A percentile compares a stretch with the other conserved stretches of the same genome.
Evolutionary conservation across 2,888 invertebrate genomes (phyloP).

Genomic region (Phalangium opilio): DNA sequence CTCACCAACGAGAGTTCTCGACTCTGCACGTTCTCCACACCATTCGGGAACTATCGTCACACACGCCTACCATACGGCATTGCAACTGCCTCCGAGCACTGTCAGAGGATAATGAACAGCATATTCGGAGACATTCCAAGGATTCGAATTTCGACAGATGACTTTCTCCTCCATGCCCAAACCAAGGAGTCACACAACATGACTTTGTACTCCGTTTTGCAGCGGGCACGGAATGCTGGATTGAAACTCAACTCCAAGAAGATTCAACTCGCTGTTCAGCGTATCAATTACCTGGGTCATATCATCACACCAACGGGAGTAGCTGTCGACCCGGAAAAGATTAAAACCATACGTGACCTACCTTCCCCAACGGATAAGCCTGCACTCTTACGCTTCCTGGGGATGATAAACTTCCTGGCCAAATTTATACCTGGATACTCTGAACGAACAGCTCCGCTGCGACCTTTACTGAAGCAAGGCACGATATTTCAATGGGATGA

Average conservation of each 20-base stretch:
- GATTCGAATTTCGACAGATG: conserved; percentile 3
- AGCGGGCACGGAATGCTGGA: neutral
- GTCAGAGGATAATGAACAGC: conserved; percentile 20
- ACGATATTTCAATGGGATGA: conserved; percentile 5
- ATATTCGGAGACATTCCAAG: neutral
- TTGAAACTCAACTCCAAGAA: conserved; percentile 3
- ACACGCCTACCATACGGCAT: conserved; percentile 26
- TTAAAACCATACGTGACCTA: conserved; percentile 1
- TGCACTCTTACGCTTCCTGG: conserved; percentile 5
- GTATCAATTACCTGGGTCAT: conserved; percentile 7
- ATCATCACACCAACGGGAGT: conserved; percentile 5
- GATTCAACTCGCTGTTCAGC: conserved; percentile 1
- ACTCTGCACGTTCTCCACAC: conserved; percentile 27
- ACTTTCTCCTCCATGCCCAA: neutral
- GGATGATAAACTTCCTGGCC: conserved; percentile 1
- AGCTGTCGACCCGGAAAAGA: conserved; percentile 3
- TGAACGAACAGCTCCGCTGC: too few species aligned
- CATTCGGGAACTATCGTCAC: conserved; percentile 25
- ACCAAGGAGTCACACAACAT: neutral
- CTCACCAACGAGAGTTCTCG: conserved; percentile 24
- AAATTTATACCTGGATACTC: too few species aligned
- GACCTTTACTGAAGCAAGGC: neutral
- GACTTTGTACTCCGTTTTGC: conserved; percentile 2
- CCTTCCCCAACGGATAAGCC: conserved; percentile 2
- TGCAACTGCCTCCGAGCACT: conserved; percentile 26